Conservation (phyloP, 2,888 invertebrate genomes). For the Steinernema carpocapsae region DNA sequence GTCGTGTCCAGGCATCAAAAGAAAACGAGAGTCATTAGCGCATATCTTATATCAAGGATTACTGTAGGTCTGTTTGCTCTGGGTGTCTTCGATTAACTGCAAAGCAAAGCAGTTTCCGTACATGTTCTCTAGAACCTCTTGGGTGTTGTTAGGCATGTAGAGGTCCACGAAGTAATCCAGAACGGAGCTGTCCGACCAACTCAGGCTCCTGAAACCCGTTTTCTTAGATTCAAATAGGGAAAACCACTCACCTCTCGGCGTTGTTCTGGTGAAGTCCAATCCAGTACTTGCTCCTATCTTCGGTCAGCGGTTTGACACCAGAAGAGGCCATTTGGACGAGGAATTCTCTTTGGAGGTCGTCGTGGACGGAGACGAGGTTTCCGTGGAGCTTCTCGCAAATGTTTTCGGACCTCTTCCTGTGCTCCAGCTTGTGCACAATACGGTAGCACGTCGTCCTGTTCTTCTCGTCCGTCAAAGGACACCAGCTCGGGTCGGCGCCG, state of each 20-base stretch:
- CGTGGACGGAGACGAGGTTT: constrained; percentile 12
- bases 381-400: not conserved
- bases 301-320: not conserved
- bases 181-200: constrained; percentile 6
- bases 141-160: not conserved
- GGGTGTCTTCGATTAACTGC: not conserved
- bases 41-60: not conserved
- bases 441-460: constrained; percentile 8
- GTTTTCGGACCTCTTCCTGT: not conserved
- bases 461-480: constrained; percentile 13
- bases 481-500: constrained; percentile 27
- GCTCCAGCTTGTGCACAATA: not conserved
- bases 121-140: not conserved
- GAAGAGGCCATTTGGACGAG: not conserved
- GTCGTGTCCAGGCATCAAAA: not conserved
- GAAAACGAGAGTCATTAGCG: not conserved
- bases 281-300: not conserved
- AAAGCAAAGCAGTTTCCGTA: constrained; percentile 16
- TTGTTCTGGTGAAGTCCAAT: constrained; percentile 20
- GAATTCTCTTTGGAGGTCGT: not conserved
- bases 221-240: not conserved
- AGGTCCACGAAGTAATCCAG: not conserved
- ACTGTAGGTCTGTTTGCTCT: constrained; percentile 3
- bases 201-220: not conserved
- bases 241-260: constrained; percentile 16